Base-by-base conservation (phyloP, 2,797 vertebrate species). In the Lagocephalus sceleratus region DNA sequence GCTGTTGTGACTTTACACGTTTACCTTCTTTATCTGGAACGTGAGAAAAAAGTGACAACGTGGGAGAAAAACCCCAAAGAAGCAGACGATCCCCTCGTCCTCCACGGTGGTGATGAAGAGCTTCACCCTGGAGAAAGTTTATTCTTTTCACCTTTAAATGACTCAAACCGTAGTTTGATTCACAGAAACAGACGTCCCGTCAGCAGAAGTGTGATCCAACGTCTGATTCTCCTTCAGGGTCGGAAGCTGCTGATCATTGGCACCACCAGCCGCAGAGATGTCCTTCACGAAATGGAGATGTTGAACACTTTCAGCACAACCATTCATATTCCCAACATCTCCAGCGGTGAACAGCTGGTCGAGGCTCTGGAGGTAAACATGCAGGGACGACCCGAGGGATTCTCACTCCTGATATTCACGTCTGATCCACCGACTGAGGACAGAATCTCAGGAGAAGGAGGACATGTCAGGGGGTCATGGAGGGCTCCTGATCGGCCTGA, bases 221-320 rank as follows among this genome's bases (percentile, higher is more conserved):
- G 4, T 35, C 32, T 35, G 12, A 35, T 35, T 51, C 20, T 66
- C 45, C 56, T 25, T 57, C 87, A 98, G 96, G 92, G 94, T 16
- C 94, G 94, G 16, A 98, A 98, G 87, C 90, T 98, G 5, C 90
- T 98, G 22, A 98, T 98, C 88, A 93, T 98, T 20, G 95, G 94
- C 22, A 98, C 96, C 77, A 96, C 96, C 0, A 98, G 96, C 57
- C 92, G 94, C 57, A 96, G 94, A 76, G 95, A 96, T 0, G 94
- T 98, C 53, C 92, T 98, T 26, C 92, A 95, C 86, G 95, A 98
- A 72, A 98, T 98, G 96, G 95, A 94, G 62, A 98, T 98, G 96
- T 68, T 98, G 14, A 91, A 97, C 0, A 92, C 94, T 20, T 98
- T 98, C 87, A 98, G 94, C 89, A 98, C 96, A 40, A 94, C 92